Evolutionary conservation across 2,113 vertebrate genomes (phyloP).

Genomic region (Atrichornis clamosus): DNA sequence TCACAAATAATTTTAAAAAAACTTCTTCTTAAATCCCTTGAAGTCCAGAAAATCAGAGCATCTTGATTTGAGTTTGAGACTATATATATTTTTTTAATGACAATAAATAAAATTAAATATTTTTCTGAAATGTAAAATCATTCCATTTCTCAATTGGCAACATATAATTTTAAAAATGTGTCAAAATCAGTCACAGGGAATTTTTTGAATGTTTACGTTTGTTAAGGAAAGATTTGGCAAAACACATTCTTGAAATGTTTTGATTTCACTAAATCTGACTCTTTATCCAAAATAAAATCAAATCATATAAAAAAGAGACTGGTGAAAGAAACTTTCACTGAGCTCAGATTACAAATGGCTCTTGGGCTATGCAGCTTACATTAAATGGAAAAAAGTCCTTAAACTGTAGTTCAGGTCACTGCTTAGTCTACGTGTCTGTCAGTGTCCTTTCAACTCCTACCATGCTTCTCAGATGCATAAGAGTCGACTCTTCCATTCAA

Average conservation of each 20-base stretch:
- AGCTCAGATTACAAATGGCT: neutral
- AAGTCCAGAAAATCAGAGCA: neutral
- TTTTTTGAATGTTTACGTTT: constrained; percentile 39
- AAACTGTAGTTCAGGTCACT: neutral
- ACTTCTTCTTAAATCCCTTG: neutral
- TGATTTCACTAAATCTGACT: constrained; percentile 24
- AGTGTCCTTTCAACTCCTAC: neutral
- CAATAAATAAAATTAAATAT: neutral
- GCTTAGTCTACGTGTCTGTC: neutral
- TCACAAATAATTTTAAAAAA: neutral
- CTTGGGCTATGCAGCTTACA: neutral
- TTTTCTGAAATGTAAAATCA: neutral
- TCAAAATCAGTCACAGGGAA: neutral
- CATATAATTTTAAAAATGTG: neutral
- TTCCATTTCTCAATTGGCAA: neutral
- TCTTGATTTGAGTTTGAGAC: neutral
- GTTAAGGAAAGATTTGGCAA: neutral
- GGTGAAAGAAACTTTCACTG: constrained; percentile 25
- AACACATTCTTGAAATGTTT: neutral
- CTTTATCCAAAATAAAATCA: neutral
- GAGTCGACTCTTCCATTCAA: neutral
- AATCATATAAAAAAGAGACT: neutral
- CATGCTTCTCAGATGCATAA: neutral
- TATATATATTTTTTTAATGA: neutral
- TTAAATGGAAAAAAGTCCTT: neutral